Conservation (phyloP, 2,113 vertebrate genomes). For the Australoheros scitulus region DNA sequence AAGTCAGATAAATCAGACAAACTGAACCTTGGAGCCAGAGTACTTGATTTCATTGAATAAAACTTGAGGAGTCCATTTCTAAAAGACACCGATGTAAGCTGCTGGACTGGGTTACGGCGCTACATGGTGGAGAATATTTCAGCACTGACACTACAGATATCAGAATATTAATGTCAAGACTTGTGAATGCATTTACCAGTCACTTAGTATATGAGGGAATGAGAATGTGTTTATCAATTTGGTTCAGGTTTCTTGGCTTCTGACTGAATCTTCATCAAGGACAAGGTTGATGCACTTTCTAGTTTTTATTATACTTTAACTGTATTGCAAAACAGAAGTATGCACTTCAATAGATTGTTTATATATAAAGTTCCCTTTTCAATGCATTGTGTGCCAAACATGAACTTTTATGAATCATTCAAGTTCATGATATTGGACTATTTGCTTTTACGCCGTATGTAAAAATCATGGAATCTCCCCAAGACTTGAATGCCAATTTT, state of each 20-base stretch:
- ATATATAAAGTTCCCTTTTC: neutral
- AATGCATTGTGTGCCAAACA: neutral
- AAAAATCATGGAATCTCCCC: slow-evolving; percentile 32
- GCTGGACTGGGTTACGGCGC: neutral
- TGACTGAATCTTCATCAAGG: neutral
- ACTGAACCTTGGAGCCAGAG: slow-evolving; percentile 2
- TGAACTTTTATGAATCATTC: slow-evolving; percentile 3
- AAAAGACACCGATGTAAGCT: neutral
- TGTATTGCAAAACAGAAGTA: neutral
- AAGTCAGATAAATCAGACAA: slow-evolving; percentile 38
- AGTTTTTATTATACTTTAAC: neutral
- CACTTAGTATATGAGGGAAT: neutral
- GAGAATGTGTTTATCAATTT: neutral
- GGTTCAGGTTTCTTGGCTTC: neutral
- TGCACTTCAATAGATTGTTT: slow-evolving; percentile 10
- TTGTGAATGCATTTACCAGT: neutral
- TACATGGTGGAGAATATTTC: neutral
- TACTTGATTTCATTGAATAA: slow-evolving; percentile 35
- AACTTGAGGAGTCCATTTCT: slow-evolving; percentile 11
- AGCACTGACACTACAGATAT: neutral
- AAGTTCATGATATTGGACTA: slow-evolving; percentile 10
- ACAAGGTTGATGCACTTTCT: neutral
- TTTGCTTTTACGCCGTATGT: slow-evolving; percentile 33
- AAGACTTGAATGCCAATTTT: slow-evolving; percentile 51
- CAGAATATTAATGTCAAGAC: neutral